phyloP scores from a whole-genome alignment of 2,888 invertebrate genomes.

The Willowsia nigromaculata region DNA sequence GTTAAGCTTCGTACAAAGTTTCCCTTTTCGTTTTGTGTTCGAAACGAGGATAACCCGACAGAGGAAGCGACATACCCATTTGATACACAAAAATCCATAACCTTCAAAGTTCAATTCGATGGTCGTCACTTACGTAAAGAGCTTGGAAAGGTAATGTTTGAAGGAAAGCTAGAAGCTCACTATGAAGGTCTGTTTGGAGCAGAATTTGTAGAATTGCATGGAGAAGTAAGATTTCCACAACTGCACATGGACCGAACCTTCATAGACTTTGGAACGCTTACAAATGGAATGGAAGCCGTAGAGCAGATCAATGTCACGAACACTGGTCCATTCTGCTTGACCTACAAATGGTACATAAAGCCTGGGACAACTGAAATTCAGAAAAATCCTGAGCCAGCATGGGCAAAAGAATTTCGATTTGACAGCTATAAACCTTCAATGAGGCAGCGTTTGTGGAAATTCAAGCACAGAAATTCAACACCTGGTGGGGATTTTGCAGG shows the following conservation, averaged over 20 bases:
- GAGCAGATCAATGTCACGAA: constrained; percentile 72
- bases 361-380: constrained; percentile 52
- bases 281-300: constrained; percentile 71
- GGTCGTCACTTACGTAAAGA: constrained; percentile 72
- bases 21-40: constrained; percentile 65
- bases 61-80: constrained; percentile 59
- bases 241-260: constrained; percentile 28
- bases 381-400: constrained; percentile 13
- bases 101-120: constrained; percentile 67
- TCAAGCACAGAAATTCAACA: background rate
- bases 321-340: constrained; percentile 63
- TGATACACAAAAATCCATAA: constrained; percentile 23
- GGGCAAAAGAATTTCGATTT: constrained; percentile 33
- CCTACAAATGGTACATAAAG: constrained; percentile 75
- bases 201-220: constrained; percentile 59
- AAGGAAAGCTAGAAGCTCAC: constrained; percentile 36
- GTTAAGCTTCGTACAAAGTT: constrained; percentile 65
- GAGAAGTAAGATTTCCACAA: constrained; percentile 71
- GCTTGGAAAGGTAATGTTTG: constrained; percentile 58
- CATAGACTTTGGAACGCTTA: constrained; percentile 69
- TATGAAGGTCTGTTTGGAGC: constrained; percentile 53
- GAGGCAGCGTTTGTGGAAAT: constrained; percentile 2
- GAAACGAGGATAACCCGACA: background rate
- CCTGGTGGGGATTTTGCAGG: background rate
- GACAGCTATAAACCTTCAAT: constrained; percentile 33